Base-by-base conservation (phyloP, 2,888 invertebrate genomes). In the Lepidonotus clava region DNA sequence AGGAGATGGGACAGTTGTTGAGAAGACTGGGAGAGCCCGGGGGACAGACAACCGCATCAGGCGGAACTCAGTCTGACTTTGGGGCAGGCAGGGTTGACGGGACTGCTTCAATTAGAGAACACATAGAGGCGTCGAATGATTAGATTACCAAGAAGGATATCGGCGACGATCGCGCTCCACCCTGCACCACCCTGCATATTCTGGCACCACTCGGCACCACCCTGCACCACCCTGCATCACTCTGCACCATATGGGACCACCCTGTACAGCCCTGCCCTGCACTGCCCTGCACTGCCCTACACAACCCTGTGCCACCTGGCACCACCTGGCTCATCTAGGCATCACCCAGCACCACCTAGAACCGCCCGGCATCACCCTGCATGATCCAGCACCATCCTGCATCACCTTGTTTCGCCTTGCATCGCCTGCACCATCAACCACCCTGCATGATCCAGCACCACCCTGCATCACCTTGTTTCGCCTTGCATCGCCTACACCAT, bases 401-500 rank as follows among this genome's bases (percentile, higher is more conserved):
- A 80, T 41, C 24, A 24, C 41, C 36, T 40, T 87, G n/a, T n/a
- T 14, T n/a, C n/a, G n/a, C 87, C 87, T 77, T 87, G 84, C 88
- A 87, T n/a, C n/a, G n/a, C n/a, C n/a, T n/a, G n/a, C n/a, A n/a
- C n/a, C n/a, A n/a, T n/a, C n/a, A n/a, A n/a, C 84, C 76, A 89
- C 87, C 53, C 53, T 86, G 87, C 53, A 89, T 86, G 66, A 67
- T 77, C 76, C 88, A 85, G 88, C 85, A 87, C 85, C 53, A 66
- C 87, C 66, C 87, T 80, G 87, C 67, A 80, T 83, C 56, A 87
- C 87, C n/a, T n/a, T n/a, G n/a, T n/a, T n/a, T n/a, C n/a, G n/a
- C n/a, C n/a, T n/a, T n/a, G n/a, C n/a, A n/a, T n/a, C n/a, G n/a
- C 87, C 83, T 85, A 86, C 88, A 88, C 83, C 46, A 89, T 84